Percentiles rank a stretch among this genome's conserved stretches.
phyloP scores from a whole-genome alignment of 2,113 vertebrate genomes.

The Trachemys scripta region DNA sequence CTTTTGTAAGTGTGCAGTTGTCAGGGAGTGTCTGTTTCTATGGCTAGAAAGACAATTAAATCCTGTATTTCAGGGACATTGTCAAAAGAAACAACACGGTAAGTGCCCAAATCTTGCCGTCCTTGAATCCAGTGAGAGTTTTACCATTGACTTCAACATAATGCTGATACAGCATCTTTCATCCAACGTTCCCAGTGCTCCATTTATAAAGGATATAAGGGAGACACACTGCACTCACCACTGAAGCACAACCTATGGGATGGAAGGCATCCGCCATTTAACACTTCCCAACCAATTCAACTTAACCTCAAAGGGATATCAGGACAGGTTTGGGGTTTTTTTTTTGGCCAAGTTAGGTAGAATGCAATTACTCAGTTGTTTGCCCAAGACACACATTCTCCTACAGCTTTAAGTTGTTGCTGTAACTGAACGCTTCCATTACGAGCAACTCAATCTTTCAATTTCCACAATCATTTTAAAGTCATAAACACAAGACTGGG shows the following conservation, averaged over 20 bases:
- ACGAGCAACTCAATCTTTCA: slow-evolving; percentile 12
- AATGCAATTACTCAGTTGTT: slow-evolving; percentile 67
- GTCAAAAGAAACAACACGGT: not conserved
- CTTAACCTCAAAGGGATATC: not conserved
- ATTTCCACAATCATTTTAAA: slow-evolving; percentile 28
- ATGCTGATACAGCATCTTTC: slow-evolving; percentile 31
- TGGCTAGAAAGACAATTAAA: slow-evolving; percentile 37
- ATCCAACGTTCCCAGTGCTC: not conserved
- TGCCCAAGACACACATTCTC: slow-evolving; percentile 48
- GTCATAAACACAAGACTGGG: not conserved
- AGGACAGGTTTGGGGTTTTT: slow-evolving; percentile 21
- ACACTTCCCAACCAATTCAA: slow-evolving; percentile 13
- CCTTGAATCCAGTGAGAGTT: slow-evolving; percentile 25
- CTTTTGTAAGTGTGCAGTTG: slow-evolving; percentile 26
- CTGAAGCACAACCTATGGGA: slow-evolving; percentile 13
- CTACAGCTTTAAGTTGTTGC: slow-evolving; percentile 15
- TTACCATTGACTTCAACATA: not conserved
- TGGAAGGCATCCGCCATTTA: slow-evolving; percentile 23
- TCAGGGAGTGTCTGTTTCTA: fast-evolving
- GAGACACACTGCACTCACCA: slow-evolving; percentile 23
- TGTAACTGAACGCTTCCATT: not conserved
- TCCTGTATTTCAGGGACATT: not conserved
- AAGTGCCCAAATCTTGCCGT: not conserved
- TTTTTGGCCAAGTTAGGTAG: slow-evolving; percentile 52
- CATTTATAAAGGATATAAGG: not conserved